Evolutionary conservation across 1,140 invertebrate genomes (phyloP), one percentile per base, ranked within the genome.

Genomic region (Zaprionus ghesquierei): DNA sequence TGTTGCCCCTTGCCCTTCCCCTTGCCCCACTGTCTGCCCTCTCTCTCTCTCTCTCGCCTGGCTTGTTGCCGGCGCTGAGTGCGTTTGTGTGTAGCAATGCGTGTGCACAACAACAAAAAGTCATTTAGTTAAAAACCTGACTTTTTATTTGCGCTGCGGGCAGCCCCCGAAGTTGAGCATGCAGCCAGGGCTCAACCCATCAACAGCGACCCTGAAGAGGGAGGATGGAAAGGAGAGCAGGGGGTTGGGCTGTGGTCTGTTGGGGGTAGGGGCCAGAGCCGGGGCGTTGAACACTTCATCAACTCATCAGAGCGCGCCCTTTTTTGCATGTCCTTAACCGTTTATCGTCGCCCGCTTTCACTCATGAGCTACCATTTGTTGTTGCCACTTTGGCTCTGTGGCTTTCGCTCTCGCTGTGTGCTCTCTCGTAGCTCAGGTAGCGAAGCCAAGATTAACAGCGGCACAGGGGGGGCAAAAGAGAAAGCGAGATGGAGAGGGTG

Each of bases 61-160:
- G 10, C 12, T 46, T 22, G 56, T 51, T 79, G 68, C 64, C 75
- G 54, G 54, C 69, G 60, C 77, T 87, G 82, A 87, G 84, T 87
- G 82, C 82, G 82, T 87, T 87, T 89, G 84, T 87, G 79, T 87
- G 82, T 87, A 86, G 78, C 82, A 87, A 89, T 89, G 82, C 84
- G 82, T 87, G 84, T 87, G 84, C 84, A 79, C 84, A 87, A 89
- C 84, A 87, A 89, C 84, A 89, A 87, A 87, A 87, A 87, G 84
- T 87, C 84, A 87, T 87, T 87, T 87, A 87, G 84, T 87, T 89
- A 89, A 87, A 87, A 87, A 87, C 84, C 79, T 82, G 79, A 89
- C 76, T 87, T 87, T 87, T 87, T 87, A 87, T 87, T 87, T 87
- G 84, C 84, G 76, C 84, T 72, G 54, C 79, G 79, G 84, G 81